Base-by-base conservation (phyloP, 2,888 invertebrate species). In the Lottia scabra region DNA sequence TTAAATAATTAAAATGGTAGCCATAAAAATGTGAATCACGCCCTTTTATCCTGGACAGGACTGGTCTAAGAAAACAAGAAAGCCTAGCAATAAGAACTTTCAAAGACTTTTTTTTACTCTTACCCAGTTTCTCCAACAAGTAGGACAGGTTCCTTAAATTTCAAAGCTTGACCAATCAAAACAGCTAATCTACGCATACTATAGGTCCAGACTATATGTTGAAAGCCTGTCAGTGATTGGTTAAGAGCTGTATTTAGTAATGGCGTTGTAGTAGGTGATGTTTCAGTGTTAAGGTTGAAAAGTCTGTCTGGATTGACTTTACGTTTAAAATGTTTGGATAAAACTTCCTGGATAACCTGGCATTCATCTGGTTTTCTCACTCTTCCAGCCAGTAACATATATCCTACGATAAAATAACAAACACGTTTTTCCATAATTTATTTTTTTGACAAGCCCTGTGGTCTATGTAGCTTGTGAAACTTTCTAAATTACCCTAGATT, bases 91-190 rank as follows among this genome's bases (percentile, higher is more conserved):
- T n/a, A n/a, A n/a, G n/a, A n/a, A n/a, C n/a, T n/a, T n/a, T n/a
- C n/a, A n/a, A n/a, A n/a, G n/a, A n/a, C n/a, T n/a, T n/a, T n/a
- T n/a, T n/a, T n/a, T n/a, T 10, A 38, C 23, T 65, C 83, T 78
- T 80, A 90, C 88, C 92, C 99, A 0, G 99, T 99, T 87, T 98
- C 98, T 13, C 99, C 99, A 0, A 99, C 97, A 63, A 99, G 91
- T 65, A 99, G 90, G 0, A 98, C 95, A 0, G 99, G 99, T 89
- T 99, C 99, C 81, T 95, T 93, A 85, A 96, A 99, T 79, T 94
- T 92, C 80, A 97, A 92, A 0, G 98, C 95, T 90, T 98, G 90
- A 12, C 91, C 91, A 68, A 92, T 90, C 67, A 93, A 85, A 30
- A 93, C 92, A n/a, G 92, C 91, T 82, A 93, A 89, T 77, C 92